Conservation (phyloP, 1,140 invertebrate species). For the Drosophila melanica region DNA sequence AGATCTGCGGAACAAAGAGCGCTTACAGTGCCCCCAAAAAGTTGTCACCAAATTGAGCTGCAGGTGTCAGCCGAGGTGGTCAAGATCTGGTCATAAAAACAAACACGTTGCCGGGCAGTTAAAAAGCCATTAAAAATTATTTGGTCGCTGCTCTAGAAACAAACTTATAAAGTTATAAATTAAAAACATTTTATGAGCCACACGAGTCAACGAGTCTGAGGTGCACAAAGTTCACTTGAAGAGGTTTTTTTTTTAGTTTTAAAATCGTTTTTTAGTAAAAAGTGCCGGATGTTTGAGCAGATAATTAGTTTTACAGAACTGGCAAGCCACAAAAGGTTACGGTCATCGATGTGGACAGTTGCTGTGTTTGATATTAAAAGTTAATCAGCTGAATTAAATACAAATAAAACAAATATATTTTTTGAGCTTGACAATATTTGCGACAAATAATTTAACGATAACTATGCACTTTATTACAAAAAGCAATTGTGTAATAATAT, state of each 20-base stretch:
- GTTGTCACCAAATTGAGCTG: constrained; percentile 65
- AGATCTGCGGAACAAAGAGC: constrained; percentile 29
- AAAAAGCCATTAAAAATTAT: constrained; percentile 61
- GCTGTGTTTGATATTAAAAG: background rate
- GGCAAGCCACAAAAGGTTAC: constrained; percentile 2
- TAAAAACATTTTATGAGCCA: constrained; percentile 57
- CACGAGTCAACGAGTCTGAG: constrained; percentile 63
- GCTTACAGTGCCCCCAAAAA: constrained; percentile 9
- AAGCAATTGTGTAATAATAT: too few relatives aligned
- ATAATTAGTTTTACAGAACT: constrained; percentile 49
- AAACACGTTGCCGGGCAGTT: constrained; percentile 61
- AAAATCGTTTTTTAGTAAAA: constrained; percentile 22
- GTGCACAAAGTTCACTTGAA: constrained; percentile 57
- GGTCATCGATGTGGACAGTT: constrained; percentile 21
- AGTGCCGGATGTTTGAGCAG: constrained; percentile 54
- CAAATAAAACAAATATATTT: too few relatives aligned
- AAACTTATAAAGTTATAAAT: constrained; percentile 61
- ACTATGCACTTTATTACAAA: too few relatives aligned
- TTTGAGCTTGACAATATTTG: too few relatives aligned
- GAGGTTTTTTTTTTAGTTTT: constrained; percentile 25
- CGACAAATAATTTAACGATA: too few relatives aligned
- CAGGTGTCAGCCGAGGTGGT: constrained; percentile 60
- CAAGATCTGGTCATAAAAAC: constrained; percentile 65
- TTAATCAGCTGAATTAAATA: too few relatives aligned
- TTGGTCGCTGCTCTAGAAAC: constrained; percentile 45